A percentile compares a stretch with the other conserved stretches of the same genome.
Evolutionary conservation across 2,797 vertebrate genomes (phyloP).

Genomic region (Gouania willdenowi): DNA sequence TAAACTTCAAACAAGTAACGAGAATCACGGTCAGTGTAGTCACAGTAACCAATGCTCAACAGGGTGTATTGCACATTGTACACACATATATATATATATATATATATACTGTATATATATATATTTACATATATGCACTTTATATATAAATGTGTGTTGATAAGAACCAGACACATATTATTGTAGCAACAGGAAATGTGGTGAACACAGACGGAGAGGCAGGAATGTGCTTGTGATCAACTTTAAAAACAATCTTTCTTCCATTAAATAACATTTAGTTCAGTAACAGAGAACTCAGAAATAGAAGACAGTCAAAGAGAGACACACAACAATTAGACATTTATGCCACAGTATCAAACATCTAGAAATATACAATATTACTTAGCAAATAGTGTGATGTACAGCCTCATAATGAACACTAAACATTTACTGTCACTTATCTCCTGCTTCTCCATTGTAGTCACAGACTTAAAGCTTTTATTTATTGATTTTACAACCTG

Average conservation of each 20-base stretch:
- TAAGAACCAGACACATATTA: conserved; percentile 57
- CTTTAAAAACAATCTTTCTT: too few species aligned
- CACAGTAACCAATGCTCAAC: conserved; percentile 82
- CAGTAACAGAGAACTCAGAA: conserved; percentile 12
- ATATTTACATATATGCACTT: conserved; percentile 77
- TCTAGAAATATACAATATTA: conserved; percentile 72
- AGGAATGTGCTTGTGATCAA: background rate
- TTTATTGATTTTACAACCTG: too few species aligned
- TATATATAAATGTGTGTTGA: conserved; percentile 75
- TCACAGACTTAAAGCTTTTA: too few species aligned
- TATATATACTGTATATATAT: conserved; percentile 78
- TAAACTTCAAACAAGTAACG: too few species aligned
- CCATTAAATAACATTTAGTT: conserved; percentile 16
- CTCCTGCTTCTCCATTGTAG: too few species aligned
- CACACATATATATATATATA: too few species aligned
- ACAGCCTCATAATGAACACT: too few species aligned
- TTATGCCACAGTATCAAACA: conserved; percentile 77
- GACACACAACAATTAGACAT: conserved; percentile 61
- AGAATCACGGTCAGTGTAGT: conserved; percentile 76
- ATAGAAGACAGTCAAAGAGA: conserved; percentile 5
- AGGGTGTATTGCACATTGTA: conserved; percentile 81
- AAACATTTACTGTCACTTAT: too few species aligned
- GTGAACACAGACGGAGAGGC: too few species aligned
- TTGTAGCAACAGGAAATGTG: too few species aligned
- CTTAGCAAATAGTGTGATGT: conserved; percentile 27